Evolutionary conservation across 2,888 invertebrate genomes (phyloP).

Genomic region (Cerceris rybyensis): DNA sequence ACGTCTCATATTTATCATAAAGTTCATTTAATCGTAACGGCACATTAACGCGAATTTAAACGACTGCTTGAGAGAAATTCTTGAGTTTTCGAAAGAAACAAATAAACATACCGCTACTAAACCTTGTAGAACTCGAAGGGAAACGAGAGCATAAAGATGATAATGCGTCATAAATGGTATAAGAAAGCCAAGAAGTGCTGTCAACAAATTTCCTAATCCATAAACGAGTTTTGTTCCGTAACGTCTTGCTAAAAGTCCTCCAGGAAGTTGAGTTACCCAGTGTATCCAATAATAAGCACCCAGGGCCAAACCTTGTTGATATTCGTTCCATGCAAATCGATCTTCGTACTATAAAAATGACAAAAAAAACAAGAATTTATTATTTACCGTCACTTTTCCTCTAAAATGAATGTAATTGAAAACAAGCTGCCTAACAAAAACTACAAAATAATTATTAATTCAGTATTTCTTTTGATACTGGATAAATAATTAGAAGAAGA

Average conservation of each 20-base stretch:
- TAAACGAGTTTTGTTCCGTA: conserved; percentile 89
- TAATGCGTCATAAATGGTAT: conserved; percentile 86
- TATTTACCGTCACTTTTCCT: too few species aligned
- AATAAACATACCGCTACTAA: conserved; percentile 85
- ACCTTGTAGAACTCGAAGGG: conserved; percentile 87
- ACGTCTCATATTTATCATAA: too few species aligned
- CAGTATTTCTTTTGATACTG: too few species aligned
- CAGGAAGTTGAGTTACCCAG: conserved; percentile 88
- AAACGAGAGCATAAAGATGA: conserved; percentile 84
- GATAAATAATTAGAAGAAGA: too few species aligned
- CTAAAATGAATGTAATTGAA: too few species aligned
- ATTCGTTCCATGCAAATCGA: conserved; percentile 86
- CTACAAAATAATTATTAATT: too few species aligned
- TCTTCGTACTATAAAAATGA: conserved; percentile 57
- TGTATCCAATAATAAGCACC: conserved; percentile 90
- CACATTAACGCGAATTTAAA: too few species aligned
- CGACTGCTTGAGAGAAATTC: too few species aligned
- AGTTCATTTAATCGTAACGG: too few species aligned
- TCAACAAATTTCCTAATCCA: conserved; percentile 86
- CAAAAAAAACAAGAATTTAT: conserved; percentile 1
- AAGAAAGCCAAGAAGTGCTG: conserved; percentile 86
- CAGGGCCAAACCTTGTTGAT: conserved; percentile 85
- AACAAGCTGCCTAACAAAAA: too few species aligned
- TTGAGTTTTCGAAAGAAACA: too few species aligned
- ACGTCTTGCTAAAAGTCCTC: conserved; percentile 86